Evolutionary conservation across 2,888 invertebrate species (phyloP).

Genomic region (Lucinisca nassula): DNA sequence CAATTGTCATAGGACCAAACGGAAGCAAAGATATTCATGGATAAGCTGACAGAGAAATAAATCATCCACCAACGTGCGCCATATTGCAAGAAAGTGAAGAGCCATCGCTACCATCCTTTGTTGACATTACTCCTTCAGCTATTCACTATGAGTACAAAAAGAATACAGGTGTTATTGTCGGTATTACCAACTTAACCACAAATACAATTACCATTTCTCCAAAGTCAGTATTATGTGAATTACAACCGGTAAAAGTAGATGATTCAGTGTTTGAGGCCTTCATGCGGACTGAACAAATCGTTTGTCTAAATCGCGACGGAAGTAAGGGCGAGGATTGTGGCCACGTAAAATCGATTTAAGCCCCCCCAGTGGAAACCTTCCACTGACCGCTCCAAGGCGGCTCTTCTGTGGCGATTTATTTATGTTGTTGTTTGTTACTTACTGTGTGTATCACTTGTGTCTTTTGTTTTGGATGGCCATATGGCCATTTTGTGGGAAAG

Average conservation of each 20-base stretch:
- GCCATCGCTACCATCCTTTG: neutral
- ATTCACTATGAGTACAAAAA: neutral
- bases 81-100: slow-evolving; percentile 25
- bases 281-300: no score
- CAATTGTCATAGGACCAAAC: neutral
- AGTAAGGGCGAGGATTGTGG: no score
- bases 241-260: slow-evolving; percentile 39
- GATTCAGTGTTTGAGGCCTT: slow-evolving; percentile 30
- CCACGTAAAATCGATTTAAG: no score
- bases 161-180: neutral
- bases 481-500: no score
- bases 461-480: no score
- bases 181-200: slow-evolving; percentile 32
- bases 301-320: no score
- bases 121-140: slow-evolving; percentile 33
- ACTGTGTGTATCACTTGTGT: no score
- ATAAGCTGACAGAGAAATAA: neutral
- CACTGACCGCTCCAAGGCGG: no score
- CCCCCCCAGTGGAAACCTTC: no score
- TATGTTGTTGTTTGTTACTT: no score
- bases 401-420: no score
- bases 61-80: neutral
- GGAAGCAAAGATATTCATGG: neutral
- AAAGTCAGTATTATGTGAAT: slow-evolving; percentile 29
- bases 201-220: slow-evolving; percentile 19